Conservation (phyloP, 53 echinoderm and acorn worm genomes). For the Stichopus horrens region DNA sequence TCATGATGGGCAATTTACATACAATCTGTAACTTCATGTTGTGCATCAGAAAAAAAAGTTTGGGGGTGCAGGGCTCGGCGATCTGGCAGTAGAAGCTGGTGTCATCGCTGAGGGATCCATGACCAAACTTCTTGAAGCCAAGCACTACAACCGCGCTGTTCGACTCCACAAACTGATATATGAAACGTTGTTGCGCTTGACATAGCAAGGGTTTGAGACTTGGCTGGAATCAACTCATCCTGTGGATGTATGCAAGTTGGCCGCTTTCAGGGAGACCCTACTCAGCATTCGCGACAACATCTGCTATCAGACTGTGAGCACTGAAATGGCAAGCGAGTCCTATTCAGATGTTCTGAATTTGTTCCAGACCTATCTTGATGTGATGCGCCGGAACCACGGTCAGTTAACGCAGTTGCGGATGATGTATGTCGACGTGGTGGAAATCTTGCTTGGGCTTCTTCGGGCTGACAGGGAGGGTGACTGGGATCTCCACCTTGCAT, state of each 20-base stretch:
- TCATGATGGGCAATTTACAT: slow-evolving; percentile 65
- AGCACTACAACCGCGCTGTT: slow-evolving; percentile 60
- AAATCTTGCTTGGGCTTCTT: slow-evolving; percentile 31
- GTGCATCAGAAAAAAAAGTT: slow-evolving; percentile 57
- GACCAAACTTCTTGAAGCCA: slow-evolving; percentile 44
- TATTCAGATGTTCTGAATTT: neutral
- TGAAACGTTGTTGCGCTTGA: slow-evolving; percentile 48
- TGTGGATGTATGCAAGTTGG: neutral
- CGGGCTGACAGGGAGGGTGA: slow-evolving; percentile 56
- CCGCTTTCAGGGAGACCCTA: neutral
- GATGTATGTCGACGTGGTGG: slow-evolving; percentile 50
- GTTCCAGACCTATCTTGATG: slow-evolving; percentile 22
- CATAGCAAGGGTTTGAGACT: slow-evolving; percentile 56
- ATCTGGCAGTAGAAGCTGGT: slow-evolving; percentile 52
- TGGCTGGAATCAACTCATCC: slow-evolving; percentile 37
- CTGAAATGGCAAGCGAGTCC: neutral
- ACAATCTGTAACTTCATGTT: slow-evolving; percentile 51
- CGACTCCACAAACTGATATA: slow-evolving; percentile 61
- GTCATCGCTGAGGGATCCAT: slow-evolving; percentile 63
- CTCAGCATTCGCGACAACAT: neutral
- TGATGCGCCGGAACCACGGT: neutral
- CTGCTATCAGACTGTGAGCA: neutral
- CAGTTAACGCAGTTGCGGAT: neutral
- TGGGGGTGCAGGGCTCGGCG: slow-evolving; percentile 59
- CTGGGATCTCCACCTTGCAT: slow-evolving; percentile 47